phyloP scores from a whole-genome alignment of 2,113 vertebrate genomes.

The Danionella cerebrum region DNA sequence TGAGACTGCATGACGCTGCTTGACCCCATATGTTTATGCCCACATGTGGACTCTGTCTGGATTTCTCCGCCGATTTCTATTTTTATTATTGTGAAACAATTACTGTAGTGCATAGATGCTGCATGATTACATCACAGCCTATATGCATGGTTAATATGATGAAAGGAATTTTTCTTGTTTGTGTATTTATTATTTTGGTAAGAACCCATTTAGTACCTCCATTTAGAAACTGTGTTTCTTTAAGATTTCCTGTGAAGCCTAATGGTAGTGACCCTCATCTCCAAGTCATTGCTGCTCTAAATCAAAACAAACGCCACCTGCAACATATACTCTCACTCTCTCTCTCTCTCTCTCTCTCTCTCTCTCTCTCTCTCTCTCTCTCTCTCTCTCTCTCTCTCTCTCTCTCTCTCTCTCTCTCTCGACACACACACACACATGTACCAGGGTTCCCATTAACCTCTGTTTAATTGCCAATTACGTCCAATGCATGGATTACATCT shows the following conservation, averaged over 20 bases:
- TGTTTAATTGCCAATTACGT: constrained; percentile 3
- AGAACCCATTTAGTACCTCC: neutral
- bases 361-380: too few relatives aligned
- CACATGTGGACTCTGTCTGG: too few relatives aligned
- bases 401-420: too few relatives aligned
- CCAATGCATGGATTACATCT: constrained; percentile 1
- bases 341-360: too few relatives aligned
- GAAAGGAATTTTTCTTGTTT: neutral
- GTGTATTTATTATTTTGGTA: neutral
- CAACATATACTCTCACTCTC: constrained; percentile 1
- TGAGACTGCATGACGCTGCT: too few relatives aligned
- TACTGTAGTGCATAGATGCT: too few relatives aligned
- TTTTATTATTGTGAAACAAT: too few relatives aligned
- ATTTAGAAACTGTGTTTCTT: neutral
- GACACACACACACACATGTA: neutral
- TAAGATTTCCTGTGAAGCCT: neutral
- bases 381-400: too few relatives aligned
- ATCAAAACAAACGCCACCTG: neutral
- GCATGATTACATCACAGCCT: too few relatives aligned
- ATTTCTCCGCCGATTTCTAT: too few relatives aligned
- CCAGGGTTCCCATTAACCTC: neutral
- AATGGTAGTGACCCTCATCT: neutral
- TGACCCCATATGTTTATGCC: too few relatives aligned
- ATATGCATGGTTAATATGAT: too few relatives aligned
- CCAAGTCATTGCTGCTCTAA: neutral